Percentiles rank a stretch among this genome's conserved stretches.
phyloP scores from a whole-genome alignment of 2,797 vertebrate species.

The Chlorospingus flavigularis region DNA sequence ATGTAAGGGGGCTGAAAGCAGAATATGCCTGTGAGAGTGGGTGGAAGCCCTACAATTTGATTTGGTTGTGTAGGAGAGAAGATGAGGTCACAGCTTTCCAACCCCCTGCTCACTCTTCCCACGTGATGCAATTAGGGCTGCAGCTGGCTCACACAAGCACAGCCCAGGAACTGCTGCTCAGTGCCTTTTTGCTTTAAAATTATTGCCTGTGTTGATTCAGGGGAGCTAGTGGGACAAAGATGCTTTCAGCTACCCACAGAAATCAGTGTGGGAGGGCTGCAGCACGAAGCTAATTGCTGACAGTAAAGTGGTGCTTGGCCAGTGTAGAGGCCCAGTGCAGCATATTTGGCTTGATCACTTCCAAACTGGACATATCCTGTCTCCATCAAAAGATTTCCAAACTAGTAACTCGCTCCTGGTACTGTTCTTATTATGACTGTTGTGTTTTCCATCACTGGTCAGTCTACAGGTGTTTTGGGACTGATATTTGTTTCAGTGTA shows the following conservation, averaged over 20 bases:
- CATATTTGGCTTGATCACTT: neutral
- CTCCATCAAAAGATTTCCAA: neutral
- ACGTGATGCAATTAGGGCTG: conserved; percentile 21
- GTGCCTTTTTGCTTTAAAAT: conserved; percentile 22
- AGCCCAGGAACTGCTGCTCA: neutral
- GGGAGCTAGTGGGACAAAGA: neutral
- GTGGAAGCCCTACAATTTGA: conserved; percentile 10
- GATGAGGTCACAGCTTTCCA: conserved; percentile 51
- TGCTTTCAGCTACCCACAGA: conserved; percentile 17
- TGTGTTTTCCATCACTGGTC: neutral
- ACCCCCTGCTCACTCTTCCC: neutral
- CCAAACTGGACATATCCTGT: neutral
- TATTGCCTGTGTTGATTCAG: conserved; percentile 5
- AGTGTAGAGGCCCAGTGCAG: neutral
- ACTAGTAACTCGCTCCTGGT: neutral
- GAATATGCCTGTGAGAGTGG: conserved; percentile 8
- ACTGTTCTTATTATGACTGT: neutral
- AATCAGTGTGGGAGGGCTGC: neutral
- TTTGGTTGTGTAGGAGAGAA: conserved; percentile 36
- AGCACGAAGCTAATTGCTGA: neutral
- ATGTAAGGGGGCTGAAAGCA: conserved; percentile 25
- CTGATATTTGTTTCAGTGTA: neutral
- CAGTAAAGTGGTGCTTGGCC: neutral
- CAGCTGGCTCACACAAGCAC: neutral
- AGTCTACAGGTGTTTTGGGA: neutral